Base-by-base conservation (phyloP, 2,113 vertebrate species). In the Mirounga angustirostris region DNA sequence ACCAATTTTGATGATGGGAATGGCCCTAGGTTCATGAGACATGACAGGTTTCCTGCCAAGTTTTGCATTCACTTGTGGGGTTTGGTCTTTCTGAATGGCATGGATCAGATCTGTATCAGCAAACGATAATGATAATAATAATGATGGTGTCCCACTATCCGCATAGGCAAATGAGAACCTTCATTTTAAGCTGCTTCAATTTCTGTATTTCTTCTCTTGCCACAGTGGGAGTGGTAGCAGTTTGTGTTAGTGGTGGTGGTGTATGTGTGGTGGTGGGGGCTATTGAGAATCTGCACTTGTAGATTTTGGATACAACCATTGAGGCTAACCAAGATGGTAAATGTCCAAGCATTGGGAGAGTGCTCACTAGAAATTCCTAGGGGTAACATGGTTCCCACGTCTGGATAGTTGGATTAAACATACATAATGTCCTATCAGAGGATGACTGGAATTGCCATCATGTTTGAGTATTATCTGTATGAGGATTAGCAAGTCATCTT, bases 151-250 rank as follows among this genome's bases (percentile, higher is more conserved):
- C 26, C 61, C 24, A 63, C 4, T 26, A 63, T 63, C 61, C 4
- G 28, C 61, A 63, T 63, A 63, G 28, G 30, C 50, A 59, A 69
- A 84, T 46, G 14, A 61, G 0, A 13, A 24, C 18, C 6, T 58
- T 82, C 0, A 50, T 74, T 93, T 69, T 78, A 76, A 21, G 22
- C 7, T 13, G 3, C 24, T 81, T 89, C 15, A 46, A 14, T 81
- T 82, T 86, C 33, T 71, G 26, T 19, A 43, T 36, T 91, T 93
- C 30, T 89, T 97, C 13, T 76, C 52, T 90, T 82, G 16, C 36
- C 12, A 71, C 28, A 0, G 30, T 22, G 33, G 58, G 0, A 1
- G 14, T 24, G 15, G 19, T 24, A 52, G 11, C 1, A 13, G 3
- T 69, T 13, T 78, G 33, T 74, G 11, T 2, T 76, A 30, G 12